phyloP scores from a whole-genome alignment of 2,888 invertebrate genomes.

The Parochlus steinenii region DNA sequence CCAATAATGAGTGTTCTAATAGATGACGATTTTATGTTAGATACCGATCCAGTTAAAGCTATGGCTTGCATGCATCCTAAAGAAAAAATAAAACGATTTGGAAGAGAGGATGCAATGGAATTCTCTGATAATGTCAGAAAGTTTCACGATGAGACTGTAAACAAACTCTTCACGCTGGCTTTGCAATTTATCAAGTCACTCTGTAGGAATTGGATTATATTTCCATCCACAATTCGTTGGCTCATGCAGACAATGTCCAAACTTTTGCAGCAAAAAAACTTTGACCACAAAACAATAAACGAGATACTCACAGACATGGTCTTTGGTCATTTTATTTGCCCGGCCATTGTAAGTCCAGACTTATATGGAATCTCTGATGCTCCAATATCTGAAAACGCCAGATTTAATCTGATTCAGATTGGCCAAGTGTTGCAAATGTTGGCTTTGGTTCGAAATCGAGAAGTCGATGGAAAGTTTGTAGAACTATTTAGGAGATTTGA shows the following conservation, averaged over 20 bases:
- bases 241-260: conserved; percentile 72
- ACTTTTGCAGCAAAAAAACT: conserved; percentile 38
- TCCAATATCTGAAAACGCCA: conserved; percentile 75
- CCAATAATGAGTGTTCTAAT: conserved; percentile 83
- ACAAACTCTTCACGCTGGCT: conserved; percentile 60
- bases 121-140: conserved; percentile 56
- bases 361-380: conserved; percentile 86
- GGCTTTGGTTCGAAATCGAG: conserved; percentile 70
- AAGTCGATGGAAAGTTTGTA: conserved; percentile 49
- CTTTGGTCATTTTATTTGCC: conserved; percentile 86
- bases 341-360: conserved; percentile 92
- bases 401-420: conserved; percentile 79
- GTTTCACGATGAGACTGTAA: conserved; percentile 51
- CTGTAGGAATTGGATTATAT: conserved; percentile 70
- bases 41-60: conserved; percentile 79
- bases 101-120: conserved; percentile 53
- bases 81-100: conserved; percentile 50
- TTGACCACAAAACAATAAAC: conserved; percentile 29
- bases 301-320: conserved; percentile 81
- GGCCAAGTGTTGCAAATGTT: conserved; percentile 88
- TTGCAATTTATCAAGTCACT: conserved; percentile 69
- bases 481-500: conserved; percentile 72
- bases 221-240: conserved; percentile 83
- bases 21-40: conserved; percentile 81
- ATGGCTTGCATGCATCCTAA: conserved; percentile 24